phyloP scores from a whole-genome alignment of 2,113 vertebrate genomes.

The Amazona guildingii region DNA sequence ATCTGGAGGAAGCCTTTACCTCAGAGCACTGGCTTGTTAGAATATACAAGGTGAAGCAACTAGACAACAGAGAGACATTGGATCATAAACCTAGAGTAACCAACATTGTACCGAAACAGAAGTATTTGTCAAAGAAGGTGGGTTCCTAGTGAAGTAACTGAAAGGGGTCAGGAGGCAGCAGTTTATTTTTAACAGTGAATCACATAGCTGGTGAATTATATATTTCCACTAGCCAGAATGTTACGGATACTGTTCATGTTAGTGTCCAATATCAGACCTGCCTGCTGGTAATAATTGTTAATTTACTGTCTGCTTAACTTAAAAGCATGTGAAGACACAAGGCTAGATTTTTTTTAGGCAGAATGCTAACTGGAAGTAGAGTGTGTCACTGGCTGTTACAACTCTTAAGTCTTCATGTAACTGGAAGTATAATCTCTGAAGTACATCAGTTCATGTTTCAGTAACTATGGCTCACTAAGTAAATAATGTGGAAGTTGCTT shows the following conservation, averaged over 20 bases:
- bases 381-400: constrained; percentile 55
- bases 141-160: constrained; percentile 44
- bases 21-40: constrained; percentile 98
- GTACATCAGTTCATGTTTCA: constrained; percentile 61
- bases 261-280: constrained; percentile 44
- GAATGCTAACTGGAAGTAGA: constrained; percentile 54
- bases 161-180: background rate
- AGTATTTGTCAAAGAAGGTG: constrained; percentile 98
- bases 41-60: constrained; percentile 96
- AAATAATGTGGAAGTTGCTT: constrained; percentile 54
- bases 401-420: constrained; percentile 60
- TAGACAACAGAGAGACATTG: constrained; percentile 90
- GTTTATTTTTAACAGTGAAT: constrained; percentile 43
- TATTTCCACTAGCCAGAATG: constrained; percentile 52
- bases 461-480: constrained; percentile 57
- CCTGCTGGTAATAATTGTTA: constrained; percentile 42
- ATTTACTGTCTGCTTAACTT: constrained; percentile 47
- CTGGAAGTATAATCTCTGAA: constrained; percentile 61
- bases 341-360: constrained; percentile 59
- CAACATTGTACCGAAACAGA: constrained; percentile 89
- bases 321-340: constrained; percentile 69
- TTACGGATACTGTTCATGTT: constrained; percentile 31
- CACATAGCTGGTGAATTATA: constrained; percentile 34
- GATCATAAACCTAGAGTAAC: constrained; percentile 90
- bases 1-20: constrained; percentile 96